Conservation (phyloP, 2,888 invertebrate species). For the Agriotes lineatus region DNA sequence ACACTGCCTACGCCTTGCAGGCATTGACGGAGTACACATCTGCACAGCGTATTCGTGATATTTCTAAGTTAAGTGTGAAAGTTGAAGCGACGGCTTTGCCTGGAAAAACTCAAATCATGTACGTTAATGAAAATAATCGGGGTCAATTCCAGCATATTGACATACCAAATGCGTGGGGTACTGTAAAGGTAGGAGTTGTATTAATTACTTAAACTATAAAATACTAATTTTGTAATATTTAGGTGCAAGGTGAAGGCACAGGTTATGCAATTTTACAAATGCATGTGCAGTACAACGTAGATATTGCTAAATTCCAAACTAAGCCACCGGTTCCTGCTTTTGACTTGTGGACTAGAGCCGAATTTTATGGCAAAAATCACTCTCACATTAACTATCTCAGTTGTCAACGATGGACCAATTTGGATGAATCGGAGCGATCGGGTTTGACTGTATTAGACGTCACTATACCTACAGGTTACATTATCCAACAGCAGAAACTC, state of each 20-base stretch:
- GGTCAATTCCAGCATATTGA: conserved; percentile 84
- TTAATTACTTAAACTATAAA: no score
- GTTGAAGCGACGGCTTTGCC: conserved; percentile 87
- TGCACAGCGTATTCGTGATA: conserved; percentile 86
- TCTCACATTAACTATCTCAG: conserved; percentile 89
- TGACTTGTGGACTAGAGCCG: conserved; percentile 78
- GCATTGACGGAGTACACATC: conserved; percentile 92
- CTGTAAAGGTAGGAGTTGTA: conserved; percentile 79
- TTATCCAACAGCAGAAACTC: conserved; percentile 89
- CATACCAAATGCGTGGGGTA: conserved; percentile 94
- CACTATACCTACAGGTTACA: conserved; percentile 90
- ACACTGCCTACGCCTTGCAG: conserved; percentile 89
- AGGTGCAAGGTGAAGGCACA: conserved; percentile 89
- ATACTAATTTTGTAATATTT: not conserved
- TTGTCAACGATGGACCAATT: conserved; percentile 85
- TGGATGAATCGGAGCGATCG: conserved; percentile 83
- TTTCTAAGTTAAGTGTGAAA: conserved; percentile 81
- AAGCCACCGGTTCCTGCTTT: conserved; percentile 87
- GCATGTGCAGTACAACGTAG: conserved; percentile 93
- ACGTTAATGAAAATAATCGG: conserved; percentile 81
- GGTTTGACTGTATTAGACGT: conserved; percentile 92
- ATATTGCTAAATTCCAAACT: conserved; percentile 86
- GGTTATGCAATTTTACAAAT: conserved; percentile 96
- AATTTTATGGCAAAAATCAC: conserved; percentile 91
- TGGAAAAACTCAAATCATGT: conserved; percentile 71